phyloP scores from a whole-genome alignment of 2,113 vertebrate genomes.

The Helogale parvula region DNA sequence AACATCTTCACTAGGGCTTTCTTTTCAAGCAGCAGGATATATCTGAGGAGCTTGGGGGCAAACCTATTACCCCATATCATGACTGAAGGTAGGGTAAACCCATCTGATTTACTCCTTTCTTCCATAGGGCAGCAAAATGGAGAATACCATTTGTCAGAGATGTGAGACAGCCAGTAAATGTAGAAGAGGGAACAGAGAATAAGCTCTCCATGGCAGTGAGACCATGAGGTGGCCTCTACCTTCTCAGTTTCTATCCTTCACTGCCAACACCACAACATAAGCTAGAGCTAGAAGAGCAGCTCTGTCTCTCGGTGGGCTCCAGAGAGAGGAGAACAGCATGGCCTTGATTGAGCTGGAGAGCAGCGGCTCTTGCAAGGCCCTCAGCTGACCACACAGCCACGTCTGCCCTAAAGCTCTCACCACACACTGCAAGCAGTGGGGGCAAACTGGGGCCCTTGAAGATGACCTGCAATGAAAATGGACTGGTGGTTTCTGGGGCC shows the following conservation, averaged over 20 bases:
- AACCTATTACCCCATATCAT: not conserved
- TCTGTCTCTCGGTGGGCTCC: not conserved
- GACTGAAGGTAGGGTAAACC: not conserved
- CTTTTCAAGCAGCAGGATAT: not conserved
- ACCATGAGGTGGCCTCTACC: not conserved
- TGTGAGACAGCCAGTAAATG: not conserved
- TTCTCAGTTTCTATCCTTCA: not conserved
- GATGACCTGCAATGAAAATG: not conserved
- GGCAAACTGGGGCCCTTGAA: not conserved
- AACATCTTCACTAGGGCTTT: not conserved
- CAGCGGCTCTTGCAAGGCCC: not conserved
- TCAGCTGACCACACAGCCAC: not conserved
- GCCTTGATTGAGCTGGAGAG: not conserved
- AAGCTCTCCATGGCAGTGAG: not conserved
- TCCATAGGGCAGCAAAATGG: not conserved
- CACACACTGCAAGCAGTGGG: not conserved
- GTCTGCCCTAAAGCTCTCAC: not conserved
- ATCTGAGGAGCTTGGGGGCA: not conserved
- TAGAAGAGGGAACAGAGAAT: not conserved
- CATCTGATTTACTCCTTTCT: constrained; percentile 8
- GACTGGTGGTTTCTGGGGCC: not conserved
- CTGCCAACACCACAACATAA: not conserved
- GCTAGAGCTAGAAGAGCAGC: not conserved
- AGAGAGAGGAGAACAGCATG: not conserved
- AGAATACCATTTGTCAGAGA: not conserved